These are phyloP conservation scores for Lepeophtheirus salmonis DNA, from an alignment of 1,140 invertebrate genomes.

Conservation along the genomic window DNA sequence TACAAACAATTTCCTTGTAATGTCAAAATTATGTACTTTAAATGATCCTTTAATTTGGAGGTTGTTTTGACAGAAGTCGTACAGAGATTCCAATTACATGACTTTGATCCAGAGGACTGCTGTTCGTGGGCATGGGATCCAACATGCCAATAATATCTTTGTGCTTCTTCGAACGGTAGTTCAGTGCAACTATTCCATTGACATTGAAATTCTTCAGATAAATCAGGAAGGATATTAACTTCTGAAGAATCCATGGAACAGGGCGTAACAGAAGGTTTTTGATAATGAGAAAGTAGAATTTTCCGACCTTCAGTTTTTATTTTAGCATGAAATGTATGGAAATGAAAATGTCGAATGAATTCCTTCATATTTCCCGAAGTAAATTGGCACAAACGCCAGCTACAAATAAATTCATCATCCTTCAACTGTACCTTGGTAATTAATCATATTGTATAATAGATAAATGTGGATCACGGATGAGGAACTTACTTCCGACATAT, in stretches of 20 bases:
- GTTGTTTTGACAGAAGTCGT: neutral
- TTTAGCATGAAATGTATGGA: constrained; percentile 12
- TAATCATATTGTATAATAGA: too few relatives aligned
- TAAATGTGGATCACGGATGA: too few relatives aligned
- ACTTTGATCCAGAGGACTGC: neutral
- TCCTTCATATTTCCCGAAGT: neutral
- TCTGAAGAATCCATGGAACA: constrained; percentile 6
- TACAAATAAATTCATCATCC: constrained; percentile 11
- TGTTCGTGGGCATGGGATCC: neutral
- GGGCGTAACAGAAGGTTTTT: neutral
- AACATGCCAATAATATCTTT: constrained; percentile 13
- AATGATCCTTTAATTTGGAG: constrained; percentile 10
- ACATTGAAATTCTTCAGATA: constrained; percentile 1
- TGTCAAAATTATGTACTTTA: neutral
- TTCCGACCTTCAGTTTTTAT: neutral
- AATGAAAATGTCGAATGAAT: constrained; percentile 16
- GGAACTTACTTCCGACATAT: neutral
- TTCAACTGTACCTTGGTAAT: neutral
- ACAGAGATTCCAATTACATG: neutral
- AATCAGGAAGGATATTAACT: constrained; percentile 7
- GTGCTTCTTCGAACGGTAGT: neutral
- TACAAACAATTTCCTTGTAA: neutral
- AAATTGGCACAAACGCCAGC: constrained; percentile 11
- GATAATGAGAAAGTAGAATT: neutral
- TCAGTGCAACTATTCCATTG: neutral